These are phyloP conservation scores for Lordiphosa fenestrarum DNA, from an alignment of 2,888 invertebrate species.

Conservation along the genomic window DNA sequence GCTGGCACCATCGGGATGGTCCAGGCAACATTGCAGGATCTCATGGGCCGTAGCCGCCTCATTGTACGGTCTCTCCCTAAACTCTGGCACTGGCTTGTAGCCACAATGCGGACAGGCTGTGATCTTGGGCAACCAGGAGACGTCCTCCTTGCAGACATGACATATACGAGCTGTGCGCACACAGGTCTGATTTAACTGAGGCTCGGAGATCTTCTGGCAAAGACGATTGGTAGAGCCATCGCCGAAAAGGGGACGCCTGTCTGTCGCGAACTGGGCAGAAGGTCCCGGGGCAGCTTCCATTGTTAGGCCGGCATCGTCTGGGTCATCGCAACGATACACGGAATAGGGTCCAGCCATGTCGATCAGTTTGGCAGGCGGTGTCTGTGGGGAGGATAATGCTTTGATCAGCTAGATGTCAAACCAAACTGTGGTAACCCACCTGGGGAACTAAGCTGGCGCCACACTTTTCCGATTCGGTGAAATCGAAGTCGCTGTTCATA, in stretches of 20 bases:
- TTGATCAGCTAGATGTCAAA: no score
- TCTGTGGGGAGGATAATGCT: background rate
- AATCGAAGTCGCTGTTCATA: constrained; percentile 4
- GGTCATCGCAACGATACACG: constrained; percentile 25
- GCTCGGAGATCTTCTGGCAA: constrained; percentile 22
- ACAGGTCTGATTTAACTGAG: constrained; percentile 44
- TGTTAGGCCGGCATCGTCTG: constrained; percentile 22
- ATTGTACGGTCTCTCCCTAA: constrained; percentile 65
- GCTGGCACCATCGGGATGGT: constrained; percentile 27
- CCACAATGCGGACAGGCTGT: constrained; percentile 78
- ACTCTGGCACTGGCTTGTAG: constrained; percentile 70
- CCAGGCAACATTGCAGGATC: constrained; percentile 63
- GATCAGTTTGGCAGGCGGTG: background rate
- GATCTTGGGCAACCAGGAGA: constrained; percentile 79
- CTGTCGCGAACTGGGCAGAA: constrained; percentile 35
- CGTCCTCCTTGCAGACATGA: constrained; percentile 73
- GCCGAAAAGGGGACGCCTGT: constrained; percentile 23
- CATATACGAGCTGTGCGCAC: constrained; percentile 44
- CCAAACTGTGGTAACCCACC: background rate
- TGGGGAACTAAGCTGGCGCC: background rate
- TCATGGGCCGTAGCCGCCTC: constrained; percentile 70
- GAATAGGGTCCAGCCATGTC: constrained; percentile 55
- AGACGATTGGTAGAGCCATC: constrained; percentile 44
- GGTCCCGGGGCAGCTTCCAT: constrained; percentile 20
- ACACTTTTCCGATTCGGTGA: background rate